Conservation (phyloP, 2,888 invertebrate species). For the Ornithoptera priamus region DNA sequence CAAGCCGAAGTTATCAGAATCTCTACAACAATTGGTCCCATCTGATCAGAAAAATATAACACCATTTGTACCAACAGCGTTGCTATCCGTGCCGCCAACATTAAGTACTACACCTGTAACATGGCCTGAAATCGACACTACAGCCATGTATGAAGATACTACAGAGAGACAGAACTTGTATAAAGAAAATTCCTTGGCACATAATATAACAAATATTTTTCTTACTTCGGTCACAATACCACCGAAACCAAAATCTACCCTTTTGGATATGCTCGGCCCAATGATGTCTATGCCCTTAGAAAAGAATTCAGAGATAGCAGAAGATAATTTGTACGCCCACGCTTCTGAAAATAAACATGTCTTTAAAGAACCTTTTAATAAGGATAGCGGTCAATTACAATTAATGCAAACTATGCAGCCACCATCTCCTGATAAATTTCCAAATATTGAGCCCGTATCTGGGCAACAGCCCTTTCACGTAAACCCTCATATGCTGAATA, state of each 20-base stretch:
- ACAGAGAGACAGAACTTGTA: slow-evolving; percentile 46
- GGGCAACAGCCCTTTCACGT: slow-evolving; percentile 48
- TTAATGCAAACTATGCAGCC: slow-evolving; percentile 83
- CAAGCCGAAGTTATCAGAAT: slow-evolving; percentile 63
- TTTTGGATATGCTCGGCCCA: slow-evolving; percentile 66
- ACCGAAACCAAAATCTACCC: slow-evolving; percentile 46
- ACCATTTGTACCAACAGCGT: slow-evolving; percentile 59
- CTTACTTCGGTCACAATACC: slow-evolving; percentile 43
- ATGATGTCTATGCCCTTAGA: slow-evolving; percentile 74
- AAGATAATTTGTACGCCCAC: slow-evolving; percentile 69
- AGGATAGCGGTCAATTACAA: slow-evolving; percentile 60
- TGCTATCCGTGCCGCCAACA: slow-evolving; percentile 48
- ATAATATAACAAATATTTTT: slow-evolving; percentile 39
- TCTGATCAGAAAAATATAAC: slow-evolving; percentile 44
- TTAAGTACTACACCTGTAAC: slow-evolving; percentile 39
- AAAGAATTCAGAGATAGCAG: slow-evolving; percentile 62
- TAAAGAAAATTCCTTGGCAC: slow-evolving; percentile 54
- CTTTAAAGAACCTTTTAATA: slow-evolving; percentile 55
- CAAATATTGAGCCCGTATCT: slow-evolving; percentile 45
- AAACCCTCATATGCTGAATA: slow-evolving; percentile 48
- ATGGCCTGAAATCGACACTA: slow-evolving; percentile 47
- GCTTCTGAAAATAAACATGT: slow-evolving; percentile 69
- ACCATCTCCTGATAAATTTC: slow-evolving; percentile 60
- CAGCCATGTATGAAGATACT: slow-evolving; percentile 47
- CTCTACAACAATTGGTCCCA: slow-evolving; percentile 57